Conservation (phyloP, 2,113 vertebrate genomes). For the Rhinolophus ferrumequinum region DNA sequence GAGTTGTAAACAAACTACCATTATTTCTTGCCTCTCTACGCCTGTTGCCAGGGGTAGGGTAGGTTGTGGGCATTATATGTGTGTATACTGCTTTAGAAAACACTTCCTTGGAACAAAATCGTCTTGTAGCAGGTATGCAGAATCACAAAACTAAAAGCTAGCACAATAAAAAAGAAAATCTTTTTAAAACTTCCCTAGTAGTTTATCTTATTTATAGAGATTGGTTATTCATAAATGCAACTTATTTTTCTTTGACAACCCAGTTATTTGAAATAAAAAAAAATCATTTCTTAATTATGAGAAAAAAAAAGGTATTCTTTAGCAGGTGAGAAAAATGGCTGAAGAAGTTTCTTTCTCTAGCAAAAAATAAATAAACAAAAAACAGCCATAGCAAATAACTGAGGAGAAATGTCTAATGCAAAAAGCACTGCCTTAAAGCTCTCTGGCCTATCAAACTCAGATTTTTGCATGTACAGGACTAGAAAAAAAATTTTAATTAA, state of each 20-base stretch:
- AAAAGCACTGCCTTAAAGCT: not conserved
- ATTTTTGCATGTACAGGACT: not conserved
- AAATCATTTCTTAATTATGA: slow-evolving; percentile 4
- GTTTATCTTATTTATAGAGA: slow-evolving; percentile 1
- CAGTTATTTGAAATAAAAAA: not conserved
- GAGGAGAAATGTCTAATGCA: not conserved
- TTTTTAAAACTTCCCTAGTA: not conserved
- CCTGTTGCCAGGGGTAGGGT: accelerated
- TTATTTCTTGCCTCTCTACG: not conserved
- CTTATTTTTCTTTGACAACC: not conserved
- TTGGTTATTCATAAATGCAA: not conserved
- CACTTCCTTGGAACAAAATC: slow-evolving; percentile 29
- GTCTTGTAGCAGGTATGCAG: not conserved
- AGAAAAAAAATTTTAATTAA: not conserved
- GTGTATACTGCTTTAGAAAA: not conserved
- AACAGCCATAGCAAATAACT: not conserved
- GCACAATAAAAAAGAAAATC: not conserved
- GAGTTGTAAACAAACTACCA: not conserved
- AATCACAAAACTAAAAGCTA: slow-evolving; percentile 3
- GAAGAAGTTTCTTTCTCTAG: not conserved
- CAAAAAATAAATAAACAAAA: not conserved
- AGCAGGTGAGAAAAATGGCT: not conserved
- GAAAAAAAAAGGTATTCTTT: not conserved
- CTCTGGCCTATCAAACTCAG: not conserved
- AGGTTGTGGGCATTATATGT: not conserved